These are phyloP conservation scores for Anguilla megastoma DNA, from an alignment of 2,797 vertebrate species.

Conservation along the genomic window DNA sequence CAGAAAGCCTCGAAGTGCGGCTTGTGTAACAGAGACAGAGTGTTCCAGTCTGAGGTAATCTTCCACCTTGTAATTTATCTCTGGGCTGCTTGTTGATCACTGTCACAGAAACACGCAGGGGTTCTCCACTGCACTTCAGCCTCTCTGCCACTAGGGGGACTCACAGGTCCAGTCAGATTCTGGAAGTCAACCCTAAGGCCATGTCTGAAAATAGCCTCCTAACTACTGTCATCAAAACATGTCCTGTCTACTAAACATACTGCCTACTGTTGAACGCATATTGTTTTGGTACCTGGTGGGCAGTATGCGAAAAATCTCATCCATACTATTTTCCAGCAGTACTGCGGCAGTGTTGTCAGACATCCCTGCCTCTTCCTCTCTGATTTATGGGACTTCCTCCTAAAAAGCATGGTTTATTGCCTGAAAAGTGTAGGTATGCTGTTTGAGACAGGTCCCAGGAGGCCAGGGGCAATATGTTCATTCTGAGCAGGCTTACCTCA, in stretches of 20 bases:
- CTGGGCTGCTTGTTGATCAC: neutral
- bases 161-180: neutral
- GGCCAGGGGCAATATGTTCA: neutral
- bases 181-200: neutral
- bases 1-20: neutral
- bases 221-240: neutral
- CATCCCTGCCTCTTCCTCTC: neutral
- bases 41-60: neutral
- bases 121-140: neutral
- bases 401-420: neutral
- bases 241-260: no score
- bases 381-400: neutral
- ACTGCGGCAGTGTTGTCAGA: neutral
- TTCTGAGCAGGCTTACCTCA: neutral
- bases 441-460: neutral
- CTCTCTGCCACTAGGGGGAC: conserved; percentile 22
- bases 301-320: neutral
- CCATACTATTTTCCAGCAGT: neutral
- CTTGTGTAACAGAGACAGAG: neutral
- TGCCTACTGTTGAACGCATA: neutral
- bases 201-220: neutral
- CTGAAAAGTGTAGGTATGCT: neutral
- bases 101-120: neutral
- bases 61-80: neutral
- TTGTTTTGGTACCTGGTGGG: neutral